A percentile compares a stretch with the other conserved stretches of the same genome.
These are phyloP conservation scores for Calameuta filiformis DNA, from an alignment of 2,888 invertebrate genomes.

Conservation along the genomic window DNA sequence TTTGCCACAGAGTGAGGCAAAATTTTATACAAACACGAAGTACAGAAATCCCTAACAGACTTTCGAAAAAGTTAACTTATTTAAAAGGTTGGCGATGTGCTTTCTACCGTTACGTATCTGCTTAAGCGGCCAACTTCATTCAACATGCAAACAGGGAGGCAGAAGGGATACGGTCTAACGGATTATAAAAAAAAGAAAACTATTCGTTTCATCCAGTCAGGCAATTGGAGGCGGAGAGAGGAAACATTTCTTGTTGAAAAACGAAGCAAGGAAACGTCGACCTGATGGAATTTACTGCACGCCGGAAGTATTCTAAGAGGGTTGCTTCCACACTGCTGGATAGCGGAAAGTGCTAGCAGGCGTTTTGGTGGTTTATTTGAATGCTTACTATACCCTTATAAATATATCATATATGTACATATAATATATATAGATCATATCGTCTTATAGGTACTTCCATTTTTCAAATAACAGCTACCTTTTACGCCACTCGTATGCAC, in stretches of 20 bases:
- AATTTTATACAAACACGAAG: background rate
- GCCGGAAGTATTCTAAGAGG: slow-evolving; percentile 58
- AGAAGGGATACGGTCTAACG: slow-evolving; percentile 5
- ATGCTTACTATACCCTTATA: slow-evolving; percentile 52
- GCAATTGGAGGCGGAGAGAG: slow-evolving; percentile 24
- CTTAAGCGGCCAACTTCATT: slow-evolving; percentile 18
- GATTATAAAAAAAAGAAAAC: background rate
- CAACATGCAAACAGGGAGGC: slow-evolving; percentile 19
- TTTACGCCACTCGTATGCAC: too few species aligned
- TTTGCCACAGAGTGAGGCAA: background rate
- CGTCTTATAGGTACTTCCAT: background rate
- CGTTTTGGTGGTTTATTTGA: slow-evolving; percentile 58
- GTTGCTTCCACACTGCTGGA: slow-evolving; percentile 56
- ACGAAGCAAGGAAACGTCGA: slow-evolving; percentile 26
- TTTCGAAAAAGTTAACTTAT: slow-evolving; percentile 12
- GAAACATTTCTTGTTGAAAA: slow-evolving; percentile 37
- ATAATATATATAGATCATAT: background rate
- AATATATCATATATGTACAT: background rate
- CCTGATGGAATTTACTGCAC: slow-evolving; percentile 56
- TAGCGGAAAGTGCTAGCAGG: slow-evolving; percentile 50
- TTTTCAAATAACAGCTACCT: background rate
- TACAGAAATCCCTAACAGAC: background rate
- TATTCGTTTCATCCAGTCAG: slow-evolving; percentile 11
- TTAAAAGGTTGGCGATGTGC: slow-evolving; percentile 10
- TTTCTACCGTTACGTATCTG: slow-evolving; percentile 1